phyloP scores from a whole-genome alignment of 1,140 invertebrate species.

The Trissolcus basalis region DNA sequence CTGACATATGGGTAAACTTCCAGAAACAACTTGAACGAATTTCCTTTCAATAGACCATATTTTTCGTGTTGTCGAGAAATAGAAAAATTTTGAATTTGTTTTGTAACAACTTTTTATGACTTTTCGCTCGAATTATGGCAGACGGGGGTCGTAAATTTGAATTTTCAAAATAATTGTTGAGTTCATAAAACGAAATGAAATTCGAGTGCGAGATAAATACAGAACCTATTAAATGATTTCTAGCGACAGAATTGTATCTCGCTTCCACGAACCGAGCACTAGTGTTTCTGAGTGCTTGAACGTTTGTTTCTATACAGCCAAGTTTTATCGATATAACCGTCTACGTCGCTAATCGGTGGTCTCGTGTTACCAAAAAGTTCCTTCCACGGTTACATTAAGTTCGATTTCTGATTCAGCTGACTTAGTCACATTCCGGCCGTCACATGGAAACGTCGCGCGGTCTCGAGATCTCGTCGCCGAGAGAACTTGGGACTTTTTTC shows the following conservation, averaged over 20 bases:
- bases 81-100: too few species aligned
- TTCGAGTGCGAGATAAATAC: too few species aligned
- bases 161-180: too few species aligned
- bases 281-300: background rate
- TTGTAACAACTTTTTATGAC: too few species aligned
- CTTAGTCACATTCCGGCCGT: conserved; percentile 1
- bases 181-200: too few species aligned
- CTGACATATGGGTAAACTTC: too few species aligned
- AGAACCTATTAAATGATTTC: background rate
- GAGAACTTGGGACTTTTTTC: background rate
- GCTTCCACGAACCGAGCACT: background rate
- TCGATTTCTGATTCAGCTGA: background rate
- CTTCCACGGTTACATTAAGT: background rate
- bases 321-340: conserved; percentile 2
- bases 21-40: too few species aligned
- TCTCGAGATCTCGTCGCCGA: background rate
- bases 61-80: too few species aligned
- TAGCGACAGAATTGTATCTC: background rate
- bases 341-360: background rate
- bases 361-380: background rate
- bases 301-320: conserved; percentile 1
- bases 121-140: too few species aligned
- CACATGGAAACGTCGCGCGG: background rate
- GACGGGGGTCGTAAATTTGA: too few species aligned
- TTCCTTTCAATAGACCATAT: too few species aligned